Evolutionary conservation across 1,140 invertebrate species (phyloP).

Genomic region (Trichonephila clavata): DNA sequence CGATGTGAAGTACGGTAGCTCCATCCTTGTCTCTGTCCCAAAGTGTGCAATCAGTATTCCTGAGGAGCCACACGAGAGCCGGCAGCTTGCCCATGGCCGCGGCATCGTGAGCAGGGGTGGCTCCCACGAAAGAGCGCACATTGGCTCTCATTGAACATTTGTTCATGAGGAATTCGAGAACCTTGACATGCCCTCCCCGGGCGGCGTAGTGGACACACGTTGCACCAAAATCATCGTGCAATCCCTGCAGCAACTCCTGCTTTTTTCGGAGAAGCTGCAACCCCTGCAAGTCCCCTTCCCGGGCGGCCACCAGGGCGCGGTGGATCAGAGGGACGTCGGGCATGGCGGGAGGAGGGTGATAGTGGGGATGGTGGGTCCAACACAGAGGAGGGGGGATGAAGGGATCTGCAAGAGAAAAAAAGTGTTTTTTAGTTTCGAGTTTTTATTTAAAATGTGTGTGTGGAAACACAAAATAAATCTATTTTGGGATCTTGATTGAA

Average conservation of each 20-base stretch:
- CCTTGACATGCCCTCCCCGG: conserved; percentile 80
- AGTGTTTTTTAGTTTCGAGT: background rate
- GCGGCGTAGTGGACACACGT: conserved; percentile 82
- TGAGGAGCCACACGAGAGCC: conserved; percentile 81
- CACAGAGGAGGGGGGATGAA: conserved; percentile 63
- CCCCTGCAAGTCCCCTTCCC: conserved; percentile 78
- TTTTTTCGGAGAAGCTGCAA: conserved; percentile 77
- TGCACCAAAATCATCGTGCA: conserved; percentile 80
- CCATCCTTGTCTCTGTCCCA: conserved; percentile 81
- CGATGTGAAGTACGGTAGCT: conserved; percentile 81
- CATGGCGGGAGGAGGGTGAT: conserved; percentile 31
- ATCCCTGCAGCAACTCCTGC: conserved; percentile 75
- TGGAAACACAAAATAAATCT: too few species aligned
- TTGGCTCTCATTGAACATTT: conserved; percentile 79
- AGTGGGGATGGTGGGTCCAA: conserved; percentile 53
- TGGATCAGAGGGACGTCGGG: conserved; percentile 77
- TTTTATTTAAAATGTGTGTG: too few species aligned
- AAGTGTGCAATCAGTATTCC: conserved; percentile 79
- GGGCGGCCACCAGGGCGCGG: conserved; percentile 77
- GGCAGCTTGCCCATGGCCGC: conserved; percentile 81
- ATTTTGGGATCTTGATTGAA: too few species aligned
- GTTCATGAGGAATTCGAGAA: conserved; percentile 80
- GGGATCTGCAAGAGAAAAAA: conserved; percentile 14
- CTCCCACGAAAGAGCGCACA: conserved; percentile 80
- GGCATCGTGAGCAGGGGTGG: conserved; percentile 82